These are phyloP conservation scores for Fregetta grallaria DNA, from an alignment of 2,113 vertebrate genomes.

Conservation along the genomic window DNA sequence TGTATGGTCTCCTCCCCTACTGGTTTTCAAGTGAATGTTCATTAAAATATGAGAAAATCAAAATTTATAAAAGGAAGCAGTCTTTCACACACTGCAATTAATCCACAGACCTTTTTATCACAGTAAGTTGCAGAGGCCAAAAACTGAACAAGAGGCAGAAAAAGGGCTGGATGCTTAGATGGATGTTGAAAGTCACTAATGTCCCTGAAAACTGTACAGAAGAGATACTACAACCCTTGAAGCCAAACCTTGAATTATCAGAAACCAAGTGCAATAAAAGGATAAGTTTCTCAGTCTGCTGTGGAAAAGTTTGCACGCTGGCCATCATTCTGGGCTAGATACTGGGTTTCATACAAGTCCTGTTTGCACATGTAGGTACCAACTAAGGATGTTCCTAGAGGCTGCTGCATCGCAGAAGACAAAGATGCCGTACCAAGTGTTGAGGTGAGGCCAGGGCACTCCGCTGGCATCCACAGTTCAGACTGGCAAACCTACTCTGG, in stretches of 20 bases:
- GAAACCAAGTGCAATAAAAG: not conserved
- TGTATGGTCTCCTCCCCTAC: not conserved
- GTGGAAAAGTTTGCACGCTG: not conserved
- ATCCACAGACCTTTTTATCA: not conserved
- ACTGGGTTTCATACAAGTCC: not conserved
- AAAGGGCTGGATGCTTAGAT: not conserved
- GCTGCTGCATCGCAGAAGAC: not conserved
- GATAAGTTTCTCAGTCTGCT: not conserved
- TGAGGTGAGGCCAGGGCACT: not conserved
- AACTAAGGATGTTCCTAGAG: rapidly evolving
- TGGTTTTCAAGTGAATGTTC: not conserved
- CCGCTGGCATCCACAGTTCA: not conserved
- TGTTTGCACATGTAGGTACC: rapidly evolving
- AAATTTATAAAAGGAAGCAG: not conserved
- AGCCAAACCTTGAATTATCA: not conserved
- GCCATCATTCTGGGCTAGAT: not conserved
- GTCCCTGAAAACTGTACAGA: not conserved
- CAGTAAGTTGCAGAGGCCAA: not conserved
- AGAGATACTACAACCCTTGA: not conserved
- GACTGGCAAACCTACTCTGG: not conserved
- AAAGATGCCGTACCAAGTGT: not conserved
- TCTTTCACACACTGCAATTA: not conserved
- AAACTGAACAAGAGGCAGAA: not conserved
- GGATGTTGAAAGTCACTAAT: not conserved
- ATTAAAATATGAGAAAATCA: not conserved